Base-by-base conservation (phyloP, 2,888 invertebrate species). In the Drosophila anceps region DNA sequence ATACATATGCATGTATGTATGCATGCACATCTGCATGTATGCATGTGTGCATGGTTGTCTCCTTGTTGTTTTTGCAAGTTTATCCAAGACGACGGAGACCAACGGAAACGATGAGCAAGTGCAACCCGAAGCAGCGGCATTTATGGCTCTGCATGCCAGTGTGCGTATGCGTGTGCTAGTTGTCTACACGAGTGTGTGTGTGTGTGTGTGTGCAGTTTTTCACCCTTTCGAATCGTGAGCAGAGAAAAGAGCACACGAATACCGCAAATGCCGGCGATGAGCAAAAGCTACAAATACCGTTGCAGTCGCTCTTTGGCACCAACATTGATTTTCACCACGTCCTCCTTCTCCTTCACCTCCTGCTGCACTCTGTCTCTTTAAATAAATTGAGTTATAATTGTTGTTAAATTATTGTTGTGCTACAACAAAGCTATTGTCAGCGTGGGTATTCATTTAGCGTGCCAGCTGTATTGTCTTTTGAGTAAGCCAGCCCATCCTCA, bases 71-170 rank as follows among this genome's bases (percentile, higher is more conserved):
- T 65, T 76, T 76, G 77, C 67, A 62, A 78, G 77, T 79, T 78
- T 76, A 79, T 75, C 80, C 80, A 78, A 76, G 72, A 64, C 73
- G 71, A 68, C 79, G 41, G 24, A 54, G 77, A 79, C 80, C 77
- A 79, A 79, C 76, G 77, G 64, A 79, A 75, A 62, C 77, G 77
- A 60, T 71, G 80, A 76, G 75, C 81, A 67, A 84, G 84, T 86
- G 87, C 87, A 87, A 65, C 63, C 60, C 70, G 78, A 76, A 69
- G 67, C 76, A 84, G 51, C 65, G 62, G 67, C 63, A 59, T 71
- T 79, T 59, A 68, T 58, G 44, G 27, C 73, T 68, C 64, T 57
- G 57, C 55, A 46, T 72, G 41, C 13, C 53, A 46, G 51, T 12
- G 18, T 55, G 37, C 20, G 33, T 54, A 51, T 57, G 50, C 18